Conservation (phyloP, 2,888 invertebrate genomes). For the Leptinotarsa haldemani region DNA sequence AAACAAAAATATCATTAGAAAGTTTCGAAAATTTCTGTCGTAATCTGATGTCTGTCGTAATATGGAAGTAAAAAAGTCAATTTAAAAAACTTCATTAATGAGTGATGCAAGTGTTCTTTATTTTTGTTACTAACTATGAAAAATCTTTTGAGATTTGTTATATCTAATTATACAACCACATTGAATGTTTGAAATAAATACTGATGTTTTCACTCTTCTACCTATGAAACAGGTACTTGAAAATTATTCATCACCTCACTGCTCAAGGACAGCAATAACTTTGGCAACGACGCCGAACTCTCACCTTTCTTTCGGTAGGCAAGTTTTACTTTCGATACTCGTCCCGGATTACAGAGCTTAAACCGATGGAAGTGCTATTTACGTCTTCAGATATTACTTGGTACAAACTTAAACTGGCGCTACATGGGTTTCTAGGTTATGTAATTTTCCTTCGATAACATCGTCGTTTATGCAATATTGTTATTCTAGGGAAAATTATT, state of each 20-base stretch:
- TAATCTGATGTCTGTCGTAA: too few species aligned
- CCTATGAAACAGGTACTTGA: too few species aligned
- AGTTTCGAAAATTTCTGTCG: too few species aligned
- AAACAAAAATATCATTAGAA: too few species aligned
- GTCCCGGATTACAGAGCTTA: slow-evolving; percentile 61
- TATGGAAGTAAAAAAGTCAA: too few species aligned
- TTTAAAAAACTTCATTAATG: too few species aligned
- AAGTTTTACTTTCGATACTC: slow-evolving; percentile 60
- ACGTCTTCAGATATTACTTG: slow-evolving; percentile 56
- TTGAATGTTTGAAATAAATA: too few species aligned
- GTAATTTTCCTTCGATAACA: slow-evolving; percentile 27
- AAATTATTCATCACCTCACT: not conserved
- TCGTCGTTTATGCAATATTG: slow-evolving; percentile 19
- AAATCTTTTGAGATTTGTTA: too few species aligned
- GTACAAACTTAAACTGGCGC: slow-evolving; percentile 45
- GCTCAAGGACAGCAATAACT: not conserved
- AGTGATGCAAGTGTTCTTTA: too few species aligned
- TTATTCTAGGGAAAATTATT: slow-evolving; percentile 21
- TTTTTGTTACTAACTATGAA: too few species aligned
- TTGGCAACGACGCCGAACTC: slow-evolving; percentile 38
- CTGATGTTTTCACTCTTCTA: too few species aligned
- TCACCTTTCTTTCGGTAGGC: slow-evolving; percentile 47
- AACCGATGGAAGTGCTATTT: slow-evolving; percentile 62
- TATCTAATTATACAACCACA: too few species aligned
- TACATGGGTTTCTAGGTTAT: slow-evolving; percentile 39